Evolutionary conservation across 2,888 invertebrate species (phyloP), one percentile per base, ranked within the genome.

Genomic region (Patella ulyssiponensis): DNA sequence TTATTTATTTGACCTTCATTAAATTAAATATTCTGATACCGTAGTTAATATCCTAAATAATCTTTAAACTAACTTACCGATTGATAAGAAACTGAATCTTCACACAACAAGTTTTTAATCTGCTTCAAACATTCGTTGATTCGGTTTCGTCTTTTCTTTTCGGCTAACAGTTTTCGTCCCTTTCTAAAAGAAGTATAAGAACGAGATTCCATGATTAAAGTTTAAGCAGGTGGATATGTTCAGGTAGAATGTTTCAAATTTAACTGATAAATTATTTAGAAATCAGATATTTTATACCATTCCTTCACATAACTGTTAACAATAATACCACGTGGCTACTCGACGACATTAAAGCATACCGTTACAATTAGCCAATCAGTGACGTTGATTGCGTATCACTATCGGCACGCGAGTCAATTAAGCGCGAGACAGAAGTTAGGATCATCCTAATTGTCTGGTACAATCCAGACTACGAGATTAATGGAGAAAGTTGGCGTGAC

Each of bases 141-240:
- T 20, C 64, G 64, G 2, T 64, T 64, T 64, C 64, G 15, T 64
- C 64, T 64, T 64, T 64, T 64, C 64, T 64, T 64, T n/a, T 64
- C 64, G 20, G 64, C 64, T 14, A 64, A 64, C 20, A 64, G 3
- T 64, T 64, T 64, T 64, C 64, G n/a, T 64, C 64, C 20, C 12
- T 64, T 64, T 64, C 64, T 64, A 64, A 64, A 64, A 64, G n/a
- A 20, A 64, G n/a, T 64, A 12, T 20, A 64, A 17, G 64, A 64
- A 1, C 2, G n/a, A 64, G 64, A 64, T 20, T 64, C 64, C 64
- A 64, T 64, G 64, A 11, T 64, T 44, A 17, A 64, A 64, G 7
- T 20, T 64, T 15, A 64, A 64, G 3, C 20, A 64, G 20, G 64
- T 15, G 20, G 64, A 64, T 64, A 12, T 64, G 20, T 64, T 64